Base-by-base conservation (phyloP, 2,797 vertebrate species). In the Lepilemur ruficaudatus region DNA sequence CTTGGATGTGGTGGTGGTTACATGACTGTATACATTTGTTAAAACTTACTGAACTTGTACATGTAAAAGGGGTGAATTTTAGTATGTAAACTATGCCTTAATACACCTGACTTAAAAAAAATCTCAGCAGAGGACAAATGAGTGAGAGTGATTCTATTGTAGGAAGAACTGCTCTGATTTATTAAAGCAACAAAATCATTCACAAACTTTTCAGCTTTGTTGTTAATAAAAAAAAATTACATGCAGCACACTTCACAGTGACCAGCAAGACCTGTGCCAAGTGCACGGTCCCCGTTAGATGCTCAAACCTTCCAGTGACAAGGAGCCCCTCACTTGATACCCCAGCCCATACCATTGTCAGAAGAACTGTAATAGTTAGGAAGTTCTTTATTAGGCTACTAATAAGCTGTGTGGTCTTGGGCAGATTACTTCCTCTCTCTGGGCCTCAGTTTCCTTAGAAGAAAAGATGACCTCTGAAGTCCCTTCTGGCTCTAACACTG, bases 381-480 rank as follows among this genome's bases (percentile, higher is more conserved):
- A 87, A 83, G 23, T 91, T 57, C 25, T 30, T 80, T 94, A 61
- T 73, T 83, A 61, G 63, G 73, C 38, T 75, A 28, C 17, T 75
- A 69, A 76, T 78, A 65, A 70, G 59, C 69, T 94, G 23, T 81
- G 50, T 80, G 14, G 30, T 48, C 61, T 82, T 94, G 41, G 15
- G 15, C 86, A 15, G 43, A 72, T 97, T 72, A 92, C n/a, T 82
- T 92, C 15, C 46, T 5, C 13, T 95, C 83, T 81, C 32, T 78
- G 22, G 22, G 48, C 32, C 52, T 94, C 67, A 46, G n/a, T 70
- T 89, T 96, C 75, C 69, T 92, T 83, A 52, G 65, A 88, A 88
- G 82, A 93, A 96, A 91, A 67, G n/a, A 79, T 70, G 57, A 63
- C 32, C 38, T 89, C 65, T 73, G 14, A 72, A 17, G 18, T 83